Conservation (phyloP, 2,888 invertebrate species). For the Drosophila algonquin region DNA sequence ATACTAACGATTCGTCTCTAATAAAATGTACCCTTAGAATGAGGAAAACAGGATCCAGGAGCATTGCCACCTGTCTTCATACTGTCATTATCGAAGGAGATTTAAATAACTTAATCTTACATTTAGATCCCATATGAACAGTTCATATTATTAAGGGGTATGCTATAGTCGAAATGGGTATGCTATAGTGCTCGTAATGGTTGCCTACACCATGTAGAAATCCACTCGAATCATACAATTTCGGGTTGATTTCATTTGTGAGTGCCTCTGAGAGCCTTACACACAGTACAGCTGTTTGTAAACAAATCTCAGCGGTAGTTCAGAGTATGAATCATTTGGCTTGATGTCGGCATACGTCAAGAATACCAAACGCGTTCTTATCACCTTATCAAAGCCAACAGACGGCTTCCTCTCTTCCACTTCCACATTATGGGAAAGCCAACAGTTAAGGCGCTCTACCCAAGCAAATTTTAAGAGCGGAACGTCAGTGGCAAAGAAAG, state of each 20-base stretch:
- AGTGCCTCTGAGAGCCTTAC: too few relatives aligned
- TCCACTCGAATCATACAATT: slow-evolving; percentile 5
- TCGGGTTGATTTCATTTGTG: not conserved
- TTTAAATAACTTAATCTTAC: too few relatives aligned
- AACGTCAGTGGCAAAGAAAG: slow-evolving; percentile 18
- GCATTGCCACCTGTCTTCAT: too few relatives aligned
- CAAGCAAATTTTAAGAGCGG: slow-evolving; percentile 4
- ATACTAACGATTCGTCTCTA: too few relatives aligned
- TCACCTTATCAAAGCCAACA: slow-evolving; percentile 19
- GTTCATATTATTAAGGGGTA: too few relatives aligned
- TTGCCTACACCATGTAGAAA: not conserved
- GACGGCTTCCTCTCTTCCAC: slow-evolving; percentile 7
- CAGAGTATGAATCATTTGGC: slow-evolving; percentile 4
- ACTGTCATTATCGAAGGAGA: too few relatives aligned
- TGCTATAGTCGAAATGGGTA: too few relatives aligned
- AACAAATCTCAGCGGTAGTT: slow-evolving; percentile 2
- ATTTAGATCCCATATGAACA: too few relatives aligned
- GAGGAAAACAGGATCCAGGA: too few relatives aligned
- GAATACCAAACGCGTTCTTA: not conserved
- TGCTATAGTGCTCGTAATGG: too few relatives aligned
- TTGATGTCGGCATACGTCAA: not conserved
- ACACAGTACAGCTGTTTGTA: not conserved
- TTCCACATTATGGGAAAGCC: slow-evolving; percentile 14
- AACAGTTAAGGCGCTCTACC: slow-evolving; percentile 3
- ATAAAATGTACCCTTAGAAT: too few relatives aligned